These are phyloP conservation scores for Triplophysa dalaica DNA, from an alignment of 2,113 vertebrate species.

Conservation along the genomic window DNA sequence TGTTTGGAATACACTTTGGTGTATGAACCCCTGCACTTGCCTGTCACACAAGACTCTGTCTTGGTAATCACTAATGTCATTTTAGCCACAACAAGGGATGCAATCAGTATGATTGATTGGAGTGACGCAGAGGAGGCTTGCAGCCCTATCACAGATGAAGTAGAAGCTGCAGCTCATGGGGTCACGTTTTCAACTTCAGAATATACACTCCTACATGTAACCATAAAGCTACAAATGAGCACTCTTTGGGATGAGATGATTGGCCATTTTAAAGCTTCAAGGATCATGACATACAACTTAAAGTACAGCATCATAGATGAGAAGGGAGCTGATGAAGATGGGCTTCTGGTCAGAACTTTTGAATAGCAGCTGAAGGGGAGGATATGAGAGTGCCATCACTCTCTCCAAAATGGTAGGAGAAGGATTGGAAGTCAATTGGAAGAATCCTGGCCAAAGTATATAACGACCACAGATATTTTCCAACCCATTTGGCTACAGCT, in stretches of 20 bases:
- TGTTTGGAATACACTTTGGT: too few species aligned
- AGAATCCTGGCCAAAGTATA: constrained; percentile 45
- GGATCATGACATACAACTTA: constrained; percentile 12
- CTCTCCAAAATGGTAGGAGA: constrained; percentile 40
- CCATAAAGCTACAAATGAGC: constrained; percentile 50
- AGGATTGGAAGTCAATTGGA: constrained; percentile 28
- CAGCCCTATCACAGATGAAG: background rate
- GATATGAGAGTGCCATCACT: constrained; percentile 51
- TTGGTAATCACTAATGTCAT: background rate
- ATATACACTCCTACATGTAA: background rate
- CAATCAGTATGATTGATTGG: background rate
- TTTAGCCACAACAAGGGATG: background rate
- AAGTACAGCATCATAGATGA: constrained; percentile 49
- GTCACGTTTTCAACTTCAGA: constrained; percentile 22
- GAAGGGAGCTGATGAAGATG: constrained; percentile 42
- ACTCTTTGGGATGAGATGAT: constrained; percentile 52
- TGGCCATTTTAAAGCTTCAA: constrained; percentile 49
- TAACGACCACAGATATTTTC: constrained; percentile 44
- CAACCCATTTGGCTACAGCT: background rate
- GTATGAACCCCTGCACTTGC: too few species aligned
- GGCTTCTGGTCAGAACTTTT: constrained; percentile 45
- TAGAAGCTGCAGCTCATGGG: background rate
- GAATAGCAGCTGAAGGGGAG: constrained; percentile 46
- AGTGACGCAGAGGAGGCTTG: background rate
- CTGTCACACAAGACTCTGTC: too few species aligned